These are phyloP conservation scores for Peucedramus taeniatus DNA, from an alignment of 2,113 vertebrate genomes.

Conservation along the genomic window DNA sequence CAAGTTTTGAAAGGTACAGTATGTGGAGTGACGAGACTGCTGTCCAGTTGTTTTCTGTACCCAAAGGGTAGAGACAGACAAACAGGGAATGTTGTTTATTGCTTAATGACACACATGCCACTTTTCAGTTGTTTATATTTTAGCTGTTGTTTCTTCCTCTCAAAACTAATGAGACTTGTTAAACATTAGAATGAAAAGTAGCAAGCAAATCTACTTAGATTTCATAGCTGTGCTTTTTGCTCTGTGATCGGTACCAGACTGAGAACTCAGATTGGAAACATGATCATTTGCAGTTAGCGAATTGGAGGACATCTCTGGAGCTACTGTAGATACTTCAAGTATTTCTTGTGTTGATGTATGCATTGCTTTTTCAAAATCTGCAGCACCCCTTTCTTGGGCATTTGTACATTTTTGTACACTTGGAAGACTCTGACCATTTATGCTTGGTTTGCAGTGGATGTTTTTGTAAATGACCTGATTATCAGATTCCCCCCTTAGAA, in stretches of 20 bases:
- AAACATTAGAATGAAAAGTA: neutral
- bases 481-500: neutral
- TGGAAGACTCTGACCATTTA: neutral
- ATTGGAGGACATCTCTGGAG: neutral
- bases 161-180: neutral
- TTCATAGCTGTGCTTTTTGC: neutral
- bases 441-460: neutral
- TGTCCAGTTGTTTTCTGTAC: conserved; percentile 15
- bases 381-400: neutral
- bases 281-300: neutral
- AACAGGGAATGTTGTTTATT: neutral
- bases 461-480: neutral
- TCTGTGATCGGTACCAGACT: neutral
- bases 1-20: conserved; percentile 47
- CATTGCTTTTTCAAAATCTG: neutral
- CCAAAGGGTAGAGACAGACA: neutral
- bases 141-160: neutral
- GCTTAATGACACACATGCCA: neutral
- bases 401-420: neutral
- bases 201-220: neutral
- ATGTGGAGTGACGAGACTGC: neutral
- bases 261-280: neutral
- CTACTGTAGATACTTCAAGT: neutral
- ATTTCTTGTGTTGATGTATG: neutral
- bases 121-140: neutral